These are phyloP conservation scores for Coregonus clupeaformis DNA, from an alignment of 2,113 vertebrate species.

Conservation along the genomic window DNA sequence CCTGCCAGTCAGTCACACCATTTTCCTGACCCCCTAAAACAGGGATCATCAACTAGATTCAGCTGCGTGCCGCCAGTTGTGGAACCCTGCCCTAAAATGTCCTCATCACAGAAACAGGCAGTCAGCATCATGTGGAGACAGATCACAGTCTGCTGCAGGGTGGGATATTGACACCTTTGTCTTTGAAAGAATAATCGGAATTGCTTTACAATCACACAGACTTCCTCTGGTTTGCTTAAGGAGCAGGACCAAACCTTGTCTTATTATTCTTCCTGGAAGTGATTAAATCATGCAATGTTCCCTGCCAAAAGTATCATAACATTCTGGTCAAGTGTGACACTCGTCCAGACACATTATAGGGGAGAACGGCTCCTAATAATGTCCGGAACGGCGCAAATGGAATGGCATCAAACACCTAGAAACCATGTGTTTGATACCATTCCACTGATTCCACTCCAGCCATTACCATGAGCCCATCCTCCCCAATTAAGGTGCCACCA, in stretches of 20 bases:
- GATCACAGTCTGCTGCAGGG: not conserved
- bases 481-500: too few relatives aligned
- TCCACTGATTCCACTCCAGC: too few relatives aligned
- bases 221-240: not conserved
- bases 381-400: too few relatives aligned
- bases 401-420: too few relatives aligned
- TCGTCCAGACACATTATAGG: too few relatives aligned
- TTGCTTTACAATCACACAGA: not conserved
- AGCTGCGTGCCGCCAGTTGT: too few relatives aligned
- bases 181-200: not conserved
- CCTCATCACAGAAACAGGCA: not conserved
- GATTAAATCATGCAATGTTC: not conserved
- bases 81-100: too few relatives aligned
- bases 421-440: too few relatives aligned
- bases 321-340: not conserved
- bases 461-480: too few relatives aligned
- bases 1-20: slow-evolving; percentile 3
- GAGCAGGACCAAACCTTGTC: not conserved
- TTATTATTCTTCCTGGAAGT: not conserved
- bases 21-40: slow-evolving; percentile 30
- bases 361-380: too few relatives aligned
- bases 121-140: not conserved
- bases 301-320: not conserved
- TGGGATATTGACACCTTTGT: not conserved
- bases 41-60: too few relatives aligned